Base-by-base conservation (phyloP, 2,797 vertebrate genomes). In the Sebastes miniatus region DNA sequence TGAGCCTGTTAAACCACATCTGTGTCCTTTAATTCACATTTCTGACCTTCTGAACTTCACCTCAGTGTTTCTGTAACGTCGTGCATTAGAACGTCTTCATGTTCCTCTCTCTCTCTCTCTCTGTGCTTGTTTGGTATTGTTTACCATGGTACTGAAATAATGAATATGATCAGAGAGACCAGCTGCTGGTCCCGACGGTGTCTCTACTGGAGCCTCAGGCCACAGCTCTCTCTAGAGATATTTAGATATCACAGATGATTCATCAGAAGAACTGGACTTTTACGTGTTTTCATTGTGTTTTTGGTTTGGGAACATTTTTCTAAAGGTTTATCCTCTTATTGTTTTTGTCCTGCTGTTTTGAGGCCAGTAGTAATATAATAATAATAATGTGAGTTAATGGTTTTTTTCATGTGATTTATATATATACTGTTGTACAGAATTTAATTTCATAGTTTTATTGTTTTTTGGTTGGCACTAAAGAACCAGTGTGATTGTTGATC, bases 401-500 rank as follows among this genome's bases (percentile, higher is more conserved):
- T 8, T 24, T 34, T 69, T 57, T 22, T 54, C 29, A 10, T 4
- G 36, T 72, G 24, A 61, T 84, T 58, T 77, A 8, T 72, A 73
- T 70, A 32, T 31, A 73, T 64, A n/a, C 24, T 72, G 29, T 74
- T 67, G 14, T 82, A 24, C 18, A 70, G 58, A 63, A 22, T 71
- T 73, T 58, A 9, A 67, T 59, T 14, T 57, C 3, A 54, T 54
- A 12, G 12, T 76, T 66, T 50, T 8, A 11, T 73, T 74, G 3
- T 70, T 71, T 25, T 76, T 47, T 1, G 22, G 52, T 89, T 88
- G 86, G 83, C 83, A 73, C 74, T 79, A 83, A 12, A 86, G 85
- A 90, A 89, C 83, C 88, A 76, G 81, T 83, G 69, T 81, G 72
- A 80, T 63, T 87, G 62, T 69, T 76, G 22, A 12, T 65, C 25